Percentiles rank a stretch among this genome's conserved stretches.
These are phyloP conservation scores for Pelobates cultripes DNA, from an alignment of 2,797 vertebrate genomes.

Conservation along the genomic window DNA sequence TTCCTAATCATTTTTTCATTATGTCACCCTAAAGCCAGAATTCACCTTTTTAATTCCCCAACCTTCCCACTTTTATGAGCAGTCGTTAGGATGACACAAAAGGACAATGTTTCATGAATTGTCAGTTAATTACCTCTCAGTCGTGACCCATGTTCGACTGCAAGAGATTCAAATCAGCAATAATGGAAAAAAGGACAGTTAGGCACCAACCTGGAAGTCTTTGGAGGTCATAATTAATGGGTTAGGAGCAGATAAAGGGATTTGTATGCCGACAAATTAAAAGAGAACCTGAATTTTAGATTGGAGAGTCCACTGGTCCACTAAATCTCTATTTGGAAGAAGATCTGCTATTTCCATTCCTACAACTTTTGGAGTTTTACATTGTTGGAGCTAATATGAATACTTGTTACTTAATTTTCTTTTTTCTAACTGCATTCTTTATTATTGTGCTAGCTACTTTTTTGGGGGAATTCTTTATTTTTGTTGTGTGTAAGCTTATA, in stretches of 20 bases:
- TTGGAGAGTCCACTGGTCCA: background rate
- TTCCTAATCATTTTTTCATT: slow-evolving; percentile 47
- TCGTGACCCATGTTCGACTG: slow-evolving; percentile 67
- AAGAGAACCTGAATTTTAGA: slow-evolving; percentile 38
- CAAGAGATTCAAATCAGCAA: slow-evolving; percentile 67
- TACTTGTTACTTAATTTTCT: too few relatives aligned
- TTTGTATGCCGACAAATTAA: slow-evolving; percentile 20
- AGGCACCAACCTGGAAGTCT: background rate
- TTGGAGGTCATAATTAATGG: slow-evolving; percentile 48
- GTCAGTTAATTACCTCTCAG: slow-evolving; percentile 69
- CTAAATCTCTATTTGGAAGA: background rate
- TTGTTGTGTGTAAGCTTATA: too few relatives aligned
- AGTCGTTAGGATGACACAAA: slow-evolving; percentile 71
- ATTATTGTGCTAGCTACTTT: too few relatives aligned
- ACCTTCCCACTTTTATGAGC: slow-evolving; percentile 63
- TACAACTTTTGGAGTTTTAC: too few relatives aligned
- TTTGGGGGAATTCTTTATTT: too few relatives aligned
- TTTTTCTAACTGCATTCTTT: too few relatives aligned
- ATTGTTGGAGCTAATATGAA: too few relatives aligned
- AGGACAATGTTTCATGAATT: slow-evolving; percentile 65
- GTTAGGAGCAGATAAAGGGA: slow-evolving; percentile 25
- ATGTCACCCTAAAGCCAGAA: slow-evolving; percentile 52
- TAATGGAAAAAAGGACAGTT: slow-evolving; percentile 49
- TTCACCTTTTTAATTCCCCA: slow-evolving; percentile 44
- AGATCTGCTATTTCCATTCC: too few relatives aligned